Base-by-base conservation (phyloP, 2,888 invertebrate species). In the Cloeon dipterum region DNA sequence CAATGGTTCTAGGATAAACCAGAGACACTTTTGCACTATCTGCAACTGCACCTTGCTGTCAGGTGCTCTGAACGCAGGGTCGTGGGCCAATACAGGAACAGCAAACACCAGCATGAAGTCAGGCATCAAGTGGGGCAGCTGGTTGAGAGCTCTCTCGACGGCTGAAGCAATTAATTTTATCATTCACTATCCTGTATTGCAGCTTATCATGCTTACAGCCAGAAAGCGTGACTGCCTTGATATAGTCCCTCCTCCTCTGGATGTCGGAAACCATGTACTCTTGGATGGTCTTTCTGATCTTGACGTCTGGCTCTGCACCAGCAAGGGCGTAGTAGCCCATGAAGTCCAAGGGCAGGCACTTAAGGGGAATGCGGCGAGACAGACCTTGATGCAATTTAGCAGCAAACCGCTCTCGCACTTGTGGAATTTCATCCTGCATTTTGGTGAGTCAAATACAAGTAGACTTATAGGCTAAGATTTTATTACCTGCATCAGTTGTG, bases 61-160 rank as follows among this genome's bases (percentile, higher is more conserved):
- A 57, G 76, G 70, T 44, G 70, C 65, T 35, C 74, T 75, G 53
- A 79, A 83, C 46, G 72, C 68, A 5, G 86, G 81, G 58, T 89
- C 83, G 55, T 94, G 91, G n/a, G 93, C 81, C 40, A 96, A 65
- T 36, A 96, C 72, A 35, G 94, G 88, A 46, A 94, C 78, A n/a
- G 89, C 83, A 59, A 93, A 94, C 45, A 91, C 86, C 51, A 96
- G 62, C 76, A 91, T 89, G 56, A 93, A 94, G 62, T 96, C 96
- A 37, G 96, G 94, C 57, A 93, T 63, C 54, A 88, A 83, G 56
- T 82, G 79, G 26, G 81, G 74, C 52, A 85, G 59, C 61, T 85
- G 82, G 44, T 72, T 64, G 51, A 73, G 62, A 0, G 74, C 74
- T 42, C 70, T 70, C 49, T 76, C 76, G 46, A 70, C 67, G 60